phyloP scores from a whole-genome alignment of 2,888 invertebrate species.

The Coelopa pilipes region DNA sequence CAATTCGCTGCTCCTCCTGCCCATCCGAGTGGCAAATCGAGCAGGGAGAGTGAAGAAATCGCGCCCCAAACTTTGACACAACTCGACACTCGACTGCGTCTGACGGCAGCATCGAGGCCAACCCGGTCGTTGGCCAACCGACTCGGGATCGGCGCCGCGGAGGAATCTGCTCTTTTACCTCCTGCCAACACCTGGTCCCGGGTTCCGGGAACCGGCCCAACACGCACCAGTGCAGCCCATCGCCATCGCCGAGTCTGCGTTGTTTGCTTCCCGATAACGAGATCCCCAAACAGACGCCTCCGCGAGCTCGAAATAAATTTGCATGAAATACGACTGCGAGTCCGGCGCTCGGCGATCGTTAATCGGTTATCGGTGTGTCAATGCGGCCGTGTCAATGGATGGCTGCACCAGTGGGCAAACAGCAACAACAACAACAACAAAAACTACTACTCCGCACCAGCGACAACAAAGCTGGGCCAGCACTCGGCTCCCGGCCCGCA shows the following conservation, averaged over 20 bases:
- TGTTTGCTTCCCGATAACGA: constrained; percentile 18
- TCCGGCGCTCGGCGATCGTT: neutral
- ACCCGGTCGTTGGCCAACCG: no score
- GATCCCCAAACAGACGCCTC: constrained; percentile 3
- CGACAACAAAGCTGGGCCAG: no score
- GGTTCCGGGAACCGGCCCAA: no score
- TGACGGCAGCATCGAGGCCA: neutral
- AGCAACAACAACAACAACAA: no score
- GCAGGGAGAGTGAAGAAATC: neutral
- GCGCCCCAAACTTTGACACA: neutral
- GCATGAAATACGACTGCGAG: constrained; percentile 5
- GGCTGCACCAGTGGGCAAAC: no score
- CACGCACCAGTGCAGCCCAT: no score
- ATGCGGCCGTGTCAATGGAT: no score
- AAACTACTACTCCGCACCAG: no score
- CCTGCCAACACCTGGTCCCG: neutral
- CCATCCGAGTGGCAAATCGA: neutral
- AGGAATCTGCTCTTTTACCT: neutral
- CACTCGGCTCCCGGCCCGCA: no score
- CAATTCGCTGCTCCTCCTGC: neutral
- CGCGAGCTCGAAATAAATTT: constrained; percentile 18
- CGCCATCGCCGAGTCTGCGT: neutral
- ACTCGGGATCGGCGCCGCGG: constrained; percentile 12
- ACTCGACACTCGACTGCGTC: constrained; percentile 14
- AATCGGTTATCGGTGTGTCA: constrained; percentile 7